Conservation (phyloP, 2,888 invertebrate genomes). For the Macaria notata region DNA sequence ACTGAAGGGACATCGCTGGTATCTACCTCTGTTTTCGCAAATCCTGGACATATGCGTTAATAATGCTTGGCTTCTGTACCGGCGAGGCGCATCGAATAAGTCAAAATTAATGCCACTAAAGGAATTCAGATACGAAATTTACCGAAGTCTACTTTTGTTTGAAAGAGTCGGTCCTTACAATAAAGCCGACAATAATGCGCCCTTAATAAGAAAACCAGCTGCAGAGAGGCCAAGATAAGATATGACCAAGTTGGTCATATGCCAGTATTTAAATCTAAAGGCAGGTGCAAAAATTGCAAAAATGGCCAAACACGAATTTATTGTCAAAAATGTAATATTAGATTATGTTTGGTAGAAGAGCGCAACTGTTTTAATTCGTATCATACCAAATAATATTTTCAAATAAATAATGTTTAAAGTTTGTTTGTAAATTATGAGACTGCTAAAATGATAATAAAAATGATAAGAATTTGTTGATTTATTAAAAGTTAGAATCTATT, state of each 20-base stretch:
- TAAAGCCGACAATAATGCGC: too few species aligned
- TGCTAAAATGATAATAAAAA: too few species aligned
- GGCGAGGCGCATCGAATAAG: not conserved
- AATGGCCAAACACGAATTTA: constrained; percentile 1
- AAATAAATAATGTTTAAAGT: not conserved
- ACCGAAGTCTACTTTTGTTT: too few species aligned
- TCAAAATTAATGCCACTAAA: not conserved
- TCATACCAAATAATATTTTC: not conserved
- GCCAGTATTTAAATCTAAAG: too few species aligned
- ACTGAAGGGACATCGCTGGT: constrained; percentile 13
- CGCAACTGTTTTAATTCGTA: constrained; percentile 1
- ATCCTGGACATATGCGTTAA: constrained; percentile 14
- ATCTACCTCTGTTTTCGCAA: constrained; percentile 15
- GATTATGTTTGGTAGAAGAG: constrained; percentile 1
- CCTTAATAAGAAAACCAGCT: too few species aligned
- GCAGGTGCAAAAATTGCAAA: too few species aligned
- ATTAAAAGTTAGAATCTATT: not conserved
- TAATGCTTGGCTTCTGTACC: constrained; percentile 7
- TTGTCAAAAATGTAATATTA: not conserved
- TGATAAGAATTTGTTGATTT: too few species aligned
- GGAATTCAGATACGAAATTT: constrained; percentile 2
- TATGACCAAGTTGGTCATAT: too few species aligned
- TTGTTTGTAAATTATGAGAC: not conserved
- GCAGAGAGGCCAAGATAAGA: too few species aligned
- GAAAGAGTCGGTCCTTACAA: too few species aligned